Evolutionary conservation across 2,888 invertebrate species (phyloP).

Genomic region (Capitulum mitella): DNA sequence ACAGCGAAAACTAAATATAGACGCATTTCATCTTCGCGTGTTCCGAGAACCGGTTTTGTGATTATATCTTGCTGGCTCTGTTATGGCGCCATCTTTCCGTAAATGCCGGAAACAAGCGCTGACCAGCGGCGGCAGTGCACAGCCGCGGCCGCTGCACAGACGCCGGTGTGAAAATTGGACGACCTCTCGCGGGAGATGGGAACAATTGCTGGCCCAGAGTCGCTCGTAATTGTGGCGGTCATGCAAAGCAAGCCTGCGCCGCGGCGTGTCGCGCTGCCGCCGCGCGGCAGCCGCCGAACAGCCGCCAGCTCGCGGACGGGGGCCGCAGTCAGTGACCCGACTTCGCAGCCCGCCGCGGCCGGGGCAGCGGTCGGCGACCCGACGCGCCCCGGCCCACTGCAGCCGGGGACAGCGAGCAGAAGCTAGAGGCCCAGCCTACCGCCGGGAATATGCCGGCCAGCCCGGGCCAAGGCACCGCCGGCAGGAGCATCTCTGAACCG

Average conservation of each 20-base stretch:
- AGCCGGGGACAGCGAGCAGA: no score
- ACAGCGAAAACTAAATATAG: not conserved
- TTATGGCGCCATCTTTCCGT: not conserved
- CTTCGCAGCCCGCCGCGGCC: not conserved
- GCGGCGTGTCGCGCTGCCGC: not conserved
- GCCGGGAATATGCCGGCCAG: no score
- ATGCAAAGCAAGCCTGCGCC: not conserved
- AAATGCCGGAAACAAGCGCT: not conserved
- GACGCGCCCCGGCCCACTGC: not conserved
- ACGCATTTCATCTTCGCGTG: not conserved
- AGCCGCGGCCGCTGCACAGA: not conserved
- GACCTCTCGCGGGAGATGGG: not conserved
- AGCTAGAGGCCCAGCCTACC: no score
- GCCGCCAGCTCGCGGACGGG: not conserved
- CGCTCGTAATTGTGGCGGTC: not conserved
- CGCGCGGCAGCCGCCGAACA: not conserved
- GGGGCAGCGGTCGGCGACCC: not conserved
- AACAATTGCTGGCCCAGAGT: not conserved
- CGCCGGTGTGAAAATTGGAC: not conserved
- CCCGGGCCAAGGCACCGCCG: no score
- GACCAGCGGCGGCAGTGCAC: not conserved
- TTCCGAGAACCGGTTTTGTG: not conserved
- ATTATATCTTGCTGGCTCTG: not conserved
- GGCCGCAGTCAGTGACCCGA: not conserved
- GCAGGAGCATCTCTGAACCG: no score